These are phyloP conservation scores for Benitochromis conjunctus DNA, from an alignment of 2,113 vertebrate genomes.

Conservation along the genomic window DNA sequence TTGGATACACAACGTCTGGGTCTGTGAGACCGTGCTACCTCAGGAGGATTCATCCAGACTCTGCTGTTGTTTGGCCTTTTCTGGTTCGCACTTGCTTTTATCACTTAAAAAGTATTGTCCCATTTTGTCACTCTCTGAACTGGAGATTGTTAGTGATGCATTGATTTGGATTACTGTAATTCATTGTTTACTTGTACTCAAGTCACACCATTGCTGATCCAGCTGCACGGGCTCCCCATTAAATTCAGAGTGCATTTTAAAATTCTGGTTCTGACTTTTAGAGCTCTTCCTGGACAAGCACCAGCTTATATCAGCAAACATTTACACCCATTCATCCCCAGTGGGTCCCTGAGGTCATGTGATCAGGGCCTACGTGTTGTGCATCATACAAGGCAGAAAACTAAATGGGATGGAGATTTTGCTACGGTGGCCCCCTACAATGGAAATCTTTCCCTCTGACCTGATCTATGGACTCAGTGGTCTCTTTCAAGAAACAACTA, in stretches of 20 bases:
- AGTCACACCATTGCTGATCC: not conserved
- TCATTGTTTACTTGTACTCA: not conserved
- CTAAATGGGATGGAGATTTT: not conserved
- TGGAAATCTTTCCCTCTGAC: not conserved
- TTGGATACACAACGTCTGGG: not conserved
- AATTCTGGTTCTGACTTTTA: not conserved
- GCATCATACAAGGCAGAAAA: not conserved
- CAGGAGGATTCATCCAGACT: not conserved
- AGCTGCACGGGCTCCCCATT: not conserved
- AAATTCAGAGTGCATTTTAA: not conserved
- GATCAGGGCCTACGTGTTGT: not conserved
- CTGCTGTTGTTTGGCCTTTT: not conserved
- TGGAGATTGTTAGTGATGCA: not conserved
- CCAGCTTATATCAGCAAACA: not conserved
- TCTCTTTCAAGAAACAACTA: not conserved
- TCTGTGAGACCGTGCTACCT: not conserved
- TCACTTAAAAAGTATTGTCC: too few species aligned
- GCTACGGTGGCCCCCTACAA: not conserved
- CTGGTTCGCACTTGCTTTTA: not conserved
- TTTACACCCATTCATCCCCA: not conserved
- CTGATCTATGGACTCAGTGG: not conserved
- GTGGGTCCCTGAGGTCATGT: not conserved
- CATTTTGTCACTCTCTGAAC: not conserved
- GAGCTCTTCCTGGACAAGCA: not conserved
- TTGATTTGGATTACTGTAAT: not conserved